Percentiles rank a stretch among this genome's conserved stretches.
These are phyloP conservation scores for Tychaedon coryphoeus DNA, from an alignment of 2,113 vertebrate species.

Conservation along the genomic window DNA sequence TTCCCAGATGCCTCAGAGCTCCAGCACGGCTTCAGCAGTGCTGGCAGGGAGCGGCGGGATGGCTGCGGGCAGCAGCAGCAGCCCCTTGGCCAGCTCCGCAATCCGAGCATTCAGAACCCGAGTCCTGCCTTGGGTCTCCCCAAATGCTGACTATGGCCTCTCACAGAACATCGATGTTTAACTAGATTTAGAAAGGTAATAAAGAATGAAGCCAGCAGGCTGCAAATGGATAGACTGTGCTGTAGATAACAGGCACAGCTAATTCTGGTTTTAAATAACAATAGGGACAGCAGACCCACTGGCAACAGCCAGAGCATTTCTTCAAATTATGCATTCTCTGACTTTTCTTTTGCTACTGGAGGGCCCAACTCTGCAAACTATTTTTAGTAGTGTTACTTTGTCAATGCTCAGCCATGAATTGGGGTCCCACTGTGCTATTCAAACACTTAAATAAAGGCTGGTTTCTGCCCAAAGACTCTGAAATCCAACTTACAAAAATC, in stretches of 20 bases:
- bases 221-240: neutral
- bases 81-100: neutral
- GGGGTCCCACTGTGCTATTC: conserved; percentile 51
- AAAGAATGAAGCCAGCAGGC: conserved; percentile 13
- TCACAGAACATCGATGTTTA: neutral
- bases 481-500: conserved; percentile 31
- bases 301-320: conserved; percentile 39
- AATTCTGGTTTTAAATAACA: conserved; percentile 57
- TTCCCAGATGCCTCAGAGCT: neutral
- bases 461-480: conserved; percentile 33
- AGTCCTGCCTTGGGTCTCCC: neutral
- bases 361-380: conserved; percentile 34
- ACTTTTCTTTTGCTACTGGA: conserved; percentile 35
- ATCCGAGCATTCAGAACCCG: fast-evolving
- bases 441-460: conserved; percentile 50
- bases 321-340: conserved; percentile 22
- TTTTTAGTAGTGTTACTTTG: conserved; percentile 40
- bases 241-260: conserved; percentile 14
- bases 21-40: fast-evolving
- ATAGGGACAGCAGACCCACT: conserved; percentile 11
- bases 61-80: fast-evolving
- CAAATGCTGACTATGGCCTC: neutral
- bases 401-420: conserved; percentile 24
- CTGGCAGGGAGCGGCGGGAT: neutral
- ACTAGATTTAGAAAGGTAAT: conserved; percentile 30